phyloP scores from a whole-genome alignment of 2,113 vertebrate species.

The Gambusia affinis region DNA sequence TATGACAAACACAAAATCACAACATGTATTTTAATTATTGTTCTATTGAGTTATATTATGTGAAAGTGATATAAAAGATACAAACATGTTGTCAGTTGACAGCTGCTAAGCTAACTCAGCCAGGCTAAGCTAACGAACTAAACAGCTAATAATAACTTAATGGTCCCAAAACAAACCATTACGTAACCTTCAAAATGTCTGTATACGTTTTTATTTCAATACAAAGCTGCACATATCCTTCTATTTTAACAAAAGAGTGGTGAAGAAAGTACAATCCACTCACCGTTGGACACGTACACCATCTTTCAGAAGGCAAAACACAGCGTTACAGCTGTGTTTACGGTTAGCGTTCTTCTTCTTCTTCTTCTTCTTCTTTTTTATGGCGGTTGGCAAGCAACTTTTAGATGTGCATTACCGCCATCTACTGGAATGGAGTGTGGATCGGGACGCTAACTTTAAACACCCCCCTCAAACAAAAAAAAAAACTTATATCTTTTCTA shows the following conservation, averaged over 20 bases:
- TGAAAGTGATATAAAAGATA: background rate
- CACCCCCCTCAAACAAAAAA: too few relatives aligned
- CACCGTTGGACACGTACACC: constrained; percentile 96
- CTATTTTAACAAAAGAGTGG: background rate
- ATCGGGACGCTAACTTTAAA: too few relatives aligned
- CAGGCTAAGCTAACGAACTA: constrained; percentile 15
- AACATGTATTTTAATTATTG: background rate
- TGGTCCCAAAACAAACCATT: accelerated
- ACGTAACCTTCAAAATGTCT: background rate
- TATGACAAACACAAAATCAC: background rate
- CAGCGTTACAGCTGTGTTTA: constrained; percentile 55
- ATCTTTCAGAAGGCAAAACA: constrained; percentile 61
- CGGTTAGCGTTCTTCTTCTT: too few relatives aligned
- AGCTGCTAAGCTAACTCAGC: constrained; percentile 1
- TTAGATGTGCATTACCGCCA: too few relatives aligned
- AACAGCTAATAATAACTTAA: background rate
- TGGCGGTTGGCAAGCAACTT: too few relatives aligned
- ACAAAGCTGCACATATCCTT: accelerated
- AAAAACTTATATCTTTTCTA: too few relatives aligned
- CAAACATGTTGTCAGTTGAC: background rate
- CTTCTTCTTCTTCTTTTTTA: too few relatives aligned
- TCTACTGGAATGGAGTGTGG: too few relatives aligned
- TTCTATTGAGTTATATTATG: background rate
- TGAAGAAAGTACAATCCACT: constrained; percentile 51
- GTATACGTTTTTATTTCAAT: background rate